Base-by-base conservation (phyloP, 2,113 vertebrate genomes). In the Scolopax mira region DNA sequence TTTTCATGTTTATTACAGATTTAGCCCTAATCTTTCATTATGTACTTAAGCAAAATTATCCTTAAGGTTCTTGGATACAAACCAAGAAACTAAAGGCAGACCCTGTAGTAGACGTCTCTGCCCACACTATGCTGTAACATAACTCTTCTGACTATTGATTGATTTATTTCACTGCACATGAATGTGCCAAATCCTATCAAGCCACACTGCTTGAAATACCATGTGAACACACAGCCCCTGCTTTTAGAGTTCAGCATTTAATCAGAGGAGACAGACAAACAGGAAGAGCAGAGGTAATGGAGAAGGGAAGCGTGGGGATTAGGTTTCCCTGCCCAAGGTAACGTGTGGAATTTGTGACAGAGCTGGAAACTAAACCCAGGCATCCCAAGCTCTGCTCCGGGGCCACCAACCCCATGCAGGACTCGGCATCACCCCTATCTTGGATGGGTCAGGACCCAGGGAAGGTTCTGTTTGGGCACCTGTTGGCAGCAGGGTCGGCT, bases 161-260 rank as follows among this genome's bases (percentile, higher is more conserved):
- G 93, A 94, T 97, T 92, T 87, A 92, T 94, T 96, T 94, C 95
- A 79, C 70, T 91, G 83, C 89, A 84, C 78, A 75, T 79, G 74
- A 81, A 90, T 46, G 83, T 93, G 93, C 86, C 92, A 95, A 93
- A 94, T 93, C 52, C 73, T 90, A 70, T 96, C 83, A 95, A 92
- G 79, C 75, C 57, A 33, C 28, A 9, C 80, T 90, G 85, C 66
- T 78, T 94, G 84, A 95, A 91, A 79, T 61, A 75, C 83, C 90
- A 25, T 92, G 69, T 88, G 85, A 90, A 51, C 88, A 65, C 90
- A 82, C 27, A 85, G 70, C 31, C 78, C 19, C 17, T 89, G 83
- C 90, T 87, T 92, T 93, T 88, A 77, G 58, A 85, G 83, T 65
- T 94, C 73, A 94, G 7, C 78, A 19, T 81, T 88, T 94, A 93